Evolutionary conservation across 2,113 vertebrate species (phyloP).

Genomic region (Proteles cristata): DNA sequence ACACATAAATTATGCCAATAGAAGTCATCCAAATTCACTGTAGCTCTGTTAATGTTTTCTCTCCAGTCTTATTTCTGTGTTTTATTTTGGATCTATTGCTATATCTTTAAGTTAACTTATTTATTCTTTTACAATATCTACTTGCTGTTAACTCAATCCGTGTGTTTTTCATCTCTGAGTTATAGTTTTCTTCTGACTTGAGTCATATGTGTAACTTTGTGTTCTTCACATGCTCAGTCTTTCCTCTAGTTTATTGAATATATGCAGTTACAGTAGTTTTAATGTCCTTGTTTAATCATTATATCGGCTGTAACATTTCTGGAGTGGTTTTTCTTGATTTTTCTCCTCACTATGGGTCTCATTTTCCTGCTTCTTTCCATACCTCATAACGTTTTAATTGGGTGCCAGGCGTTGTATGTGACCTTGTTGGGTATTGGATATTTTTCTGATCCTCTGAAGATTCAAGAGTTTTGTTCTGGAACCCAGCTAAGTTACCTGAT

Average conservation of each 20-base stretch:
- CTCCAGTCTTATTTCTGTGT: not conserved
- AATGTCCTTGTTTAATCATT: not conserved
- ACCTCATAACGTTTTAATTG: not conserved
- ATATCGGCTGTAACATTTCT: not conserved
- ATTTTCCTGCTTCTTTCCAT: not conserved
- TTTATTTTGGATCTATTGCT: slow-evolving; percentile 29
- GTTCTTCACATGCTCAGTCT: not conserved
- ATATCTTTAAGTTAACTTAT: not conserved
- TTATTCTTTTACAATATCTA: not conserved
- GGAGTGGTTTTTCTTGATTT: not conserved
- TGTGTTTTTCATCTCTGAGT: not conserved
- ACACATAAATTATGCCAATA: not conserved
- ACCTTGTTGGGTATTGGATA: not conserved
- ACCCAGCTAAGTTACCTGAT: not conserved
- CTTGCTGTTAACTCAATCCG: not conserved
- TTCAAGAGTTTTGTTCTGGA: not conserved
- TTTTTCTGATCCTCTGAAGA: not conserved
- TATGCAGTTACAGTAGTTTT: not conserved
- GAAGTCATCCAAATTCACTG: not conserved
- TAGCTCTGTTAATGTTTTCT: not conserved
- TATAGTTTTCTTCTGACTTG: not conserved
- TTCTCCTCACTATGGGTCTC: not conserved
- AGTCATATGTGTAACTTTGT: not conserved
- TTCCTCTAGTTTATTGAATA: not conserved
- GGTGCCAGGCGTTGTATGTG: not conserved